Percentiles rank a stretch among this genome's conserved stretches.
These are phyloP conservation scores for Sitobion miscanthi DNA, from an alignment of 1,140 invertebrate species.

Conservation along the genomic window DNA sequence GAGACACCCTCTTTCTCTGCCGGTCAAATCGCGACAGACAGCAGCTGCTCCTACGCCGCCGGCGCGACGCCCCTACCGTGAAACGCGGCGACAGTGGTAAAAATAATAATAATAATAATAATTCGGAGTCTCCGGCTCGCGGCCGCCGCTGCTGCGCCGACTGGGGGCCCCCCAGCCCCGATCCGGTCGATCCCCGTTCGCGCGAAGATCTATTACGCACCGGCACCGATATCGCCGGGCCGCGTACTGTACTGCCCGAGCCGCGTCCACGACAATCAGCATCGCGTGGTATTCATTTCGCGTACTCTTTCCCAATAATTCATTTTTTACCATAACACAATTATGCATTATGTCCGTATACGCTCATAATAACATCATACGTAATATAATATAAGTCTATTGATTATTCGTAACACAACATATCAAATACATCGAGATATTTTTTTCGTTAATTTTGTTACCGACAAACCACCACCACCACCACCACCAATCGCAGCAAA, in stretches of 20 bases:
- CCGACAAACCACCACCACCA: not conserved
- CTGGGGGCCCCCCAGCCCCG: no score
- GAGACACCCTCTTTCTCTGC: not conserved
- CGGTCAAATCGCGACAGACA: not conserved
- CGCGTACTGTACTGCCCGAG: not conserved
- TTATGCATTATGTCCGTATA: not conserved
- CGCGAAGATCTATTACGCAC: not conserved
- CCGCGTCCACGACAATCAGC: not conserved
- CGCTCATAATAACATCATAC: not conserved
- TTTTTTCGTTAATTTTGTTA: not conserved
- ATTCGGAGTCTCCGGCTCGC: not conserved
- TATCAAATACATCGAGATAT: not conserved
- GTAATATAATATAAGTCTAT: not conserved
- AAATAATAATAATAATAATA: not conserved
- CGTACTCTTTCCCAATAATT: slow-evolving; percentile 16
- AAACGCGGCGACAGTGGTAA: not conserved
- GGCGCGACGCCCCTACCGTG: not conserved
- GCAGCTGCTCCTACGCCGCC: not conserved
- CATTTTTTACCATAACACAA: not conserved
- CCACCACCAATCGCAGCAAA: not conserved
- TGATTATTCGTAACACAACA: not conserved
- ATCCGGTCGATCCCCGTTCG: not conserved
- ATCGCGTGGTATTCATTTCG: not conserved
- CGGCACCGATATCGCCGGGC: not conserved
- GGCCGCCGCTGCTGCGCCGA: no score